Evolutionary conservation across 2,113 vertebrate species (phyloP).

Genomic region (Harpagus bidentatus): DNA sequence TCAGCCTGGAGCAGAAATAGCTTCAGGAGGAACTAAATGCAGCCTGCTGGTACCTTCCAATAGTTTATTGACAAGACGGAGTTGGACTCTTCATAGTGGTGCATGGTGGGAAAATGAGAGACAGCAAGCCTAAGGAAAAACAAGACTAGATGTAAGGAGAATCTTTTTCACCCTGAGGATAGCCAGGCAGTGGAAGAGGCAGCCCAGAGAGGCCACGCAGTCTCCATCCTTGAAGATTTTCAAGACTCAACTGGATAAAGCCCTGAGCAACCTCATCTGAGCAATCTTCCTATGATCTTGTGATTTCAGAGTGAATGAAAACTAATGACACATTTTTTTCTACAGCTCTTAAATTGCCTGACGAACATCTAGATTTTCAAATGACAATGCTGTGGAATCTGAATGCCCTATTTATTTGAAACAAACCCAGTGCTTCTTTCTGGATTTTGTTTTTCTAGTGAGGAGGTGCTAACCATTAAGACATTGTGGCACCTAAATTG

Average conservation of each 20-base stretch:
- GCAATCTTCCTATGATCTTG: background rate
- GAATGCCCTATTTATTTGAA: background rate
- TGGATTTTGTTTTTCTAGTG: background rate
- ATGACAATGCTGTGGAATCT: background rate
- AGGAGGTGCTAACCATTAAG: background rate
- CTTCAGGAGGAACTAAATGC: background rate
- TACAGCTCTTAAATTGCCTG: background rate
- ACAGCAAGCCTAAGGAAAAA: background rate
- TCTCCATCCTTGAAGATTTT: background rate
- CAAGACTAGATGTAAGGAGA: background rate
- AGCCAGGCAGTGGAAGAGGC: background rate
- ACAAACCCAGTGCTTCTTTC: background rate
- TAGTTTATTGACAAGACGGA: background rate
- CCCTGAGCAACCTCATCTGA: background rate
- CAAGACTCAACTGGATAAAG: background rate
- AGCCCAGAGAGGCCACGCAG: background rate
- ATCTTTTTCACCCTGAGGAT: background rate
- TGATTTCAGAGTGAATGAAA: background rate
- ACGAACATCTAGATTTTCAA: background rate
- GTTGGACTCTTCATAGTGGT: fast-evolving
- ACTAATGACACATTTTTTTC: background rate
- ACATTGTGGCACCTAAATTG: background rate
- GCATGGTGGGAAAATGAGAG: background rate
- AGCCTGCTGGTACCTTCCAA: background rate
- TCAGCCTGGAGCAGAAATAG: background rate